These are phyloP conservation scores for Epinotia nisella DNA, from an alignment of 2,888 invertebrate species.

Conservation along the genomic window DNA sequence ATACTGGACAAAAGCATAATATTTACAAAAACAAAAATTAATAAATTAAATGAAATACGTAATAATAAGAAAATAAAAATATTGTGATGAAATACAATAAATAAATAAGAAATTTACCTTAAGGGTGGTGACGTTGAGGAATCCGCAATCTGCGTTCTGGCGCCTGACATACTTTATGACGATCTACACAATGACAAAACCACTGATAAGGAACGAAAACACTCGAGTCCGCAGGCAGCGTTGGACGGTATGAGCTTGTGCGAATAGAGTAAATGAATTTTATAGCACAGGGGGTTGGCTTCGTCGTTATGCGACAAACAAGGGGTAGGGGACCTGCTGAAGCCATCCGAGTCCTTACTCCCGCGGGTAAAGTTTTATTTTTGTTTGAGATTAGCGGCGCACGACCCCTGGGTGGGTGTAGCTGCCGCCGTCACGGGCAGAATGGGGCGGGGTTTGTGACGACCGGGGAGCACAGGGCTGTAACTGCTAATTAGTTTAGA, in stretches of 20 bases:
- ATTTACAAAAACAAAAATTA: too few relatives aligned
- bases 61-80: constrained; percentile 31
- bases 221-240: constrained; percentile 38
- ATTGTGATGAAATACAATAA: neutral
- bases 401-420: constrained; percentile 66
- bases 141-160: constrained; percentile 87
- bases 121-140: constrained; percentile 88
- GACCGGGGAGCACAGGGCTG: constrained; percentile 47
- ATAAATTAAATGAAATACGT: neutral
- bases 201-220: constrained; percentile 47
- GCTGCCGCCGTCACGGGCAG: constrained; percentile 57
- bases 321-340: constrained; percentile 32
- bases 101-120: constrained; percentile 71
- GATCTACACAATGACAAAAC: constrained; percentile 34
- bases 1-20: too few relatives aligned
- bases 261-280: constrained; percentile 60
- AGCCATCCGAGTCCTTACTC: constrained; percentile 17
- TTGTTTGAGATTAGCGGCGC: constrained; percentile 41
- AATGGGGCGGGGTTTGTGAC: constrained; percentile 61
- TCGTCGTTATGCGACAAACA: constrained; percentile 49
- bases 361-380: constrained; percentile 53
- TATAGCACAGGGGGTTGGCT: constrained; percentile 69
- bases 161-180: constrained; percentile 64
- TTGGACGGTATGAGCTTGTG: constrained; percentile 58
- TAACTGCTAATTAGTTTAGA: constrained; percentile 36